A percentile compares a stretch with the other conserved stretches of the same genome.
Conservation (phyloP, 2,113 vertebrate genomes). For the Hepsetus odoe region DNA sequence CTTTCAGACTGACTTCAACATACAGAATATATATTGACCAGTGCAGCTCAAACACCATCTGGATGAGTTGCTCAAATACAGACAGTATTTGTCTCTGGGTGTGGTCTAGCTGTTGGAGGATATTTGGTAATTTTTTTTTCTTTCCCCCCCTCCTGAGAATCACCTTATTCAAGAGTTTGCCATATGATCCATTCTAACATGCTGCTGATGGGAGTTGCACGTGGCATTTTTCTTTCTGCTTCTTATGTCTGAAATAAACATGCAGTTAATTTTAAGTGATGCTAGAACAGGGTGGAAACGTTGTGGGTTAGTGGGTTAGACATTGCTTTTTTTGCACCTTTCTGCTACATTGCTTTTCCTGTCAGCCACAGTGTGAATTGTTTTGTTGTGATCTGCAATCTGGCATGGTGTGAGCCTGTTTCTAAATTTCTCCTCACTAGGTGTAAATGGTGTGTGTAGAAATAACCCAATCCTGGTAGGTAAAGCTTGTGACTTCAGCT, state of each 20-base stretch:
- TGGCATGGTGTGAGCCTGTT: constrained; percentile 75
- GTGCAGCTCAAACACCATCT: constrained; percentile 65
- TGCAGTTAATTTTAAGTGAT: not conserved
- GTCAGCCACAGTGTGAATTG: constrained; percentile 53
- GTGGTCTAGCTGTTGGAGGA: not conserved
- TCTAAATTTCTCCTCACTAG: constrained; percentile 83
- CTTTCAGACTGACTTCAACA: constrained; percentile 58
- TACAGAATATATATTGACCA: constrained; percentile 65
- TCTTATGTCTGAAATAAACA: not conserved
- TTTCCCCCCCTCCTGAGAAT: too few species aligned
- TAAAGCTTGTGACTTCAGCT: constrained; percentile 74
- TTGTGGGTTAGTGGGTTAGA: not conserved
- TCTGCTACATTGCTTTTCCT: constrained; percentile 55
- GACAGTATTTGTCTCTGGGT: not conserved
- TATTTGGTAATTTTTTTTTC: too few species aligned
- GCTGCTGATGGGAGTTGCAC: not conserved
- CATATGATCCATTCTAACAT: not conserved
- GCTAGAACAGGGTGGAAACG: not conserved
- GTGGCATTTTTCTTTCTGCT: not conserved
- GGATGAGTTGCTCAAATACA: not conserved
- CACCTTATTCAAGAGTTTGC: too few species aligned
- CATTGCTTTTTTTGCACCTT: constrained; percentile 50
- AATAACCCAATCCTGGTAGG: constrained; percentile 82
- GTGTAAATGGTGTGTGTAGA: constrained; percentile 84
- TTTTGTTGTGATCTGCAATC: constrained; percentile 68